Conservation (phyloP, 2,888 invertebrate species). For the Pinctada fucata region DNA sequence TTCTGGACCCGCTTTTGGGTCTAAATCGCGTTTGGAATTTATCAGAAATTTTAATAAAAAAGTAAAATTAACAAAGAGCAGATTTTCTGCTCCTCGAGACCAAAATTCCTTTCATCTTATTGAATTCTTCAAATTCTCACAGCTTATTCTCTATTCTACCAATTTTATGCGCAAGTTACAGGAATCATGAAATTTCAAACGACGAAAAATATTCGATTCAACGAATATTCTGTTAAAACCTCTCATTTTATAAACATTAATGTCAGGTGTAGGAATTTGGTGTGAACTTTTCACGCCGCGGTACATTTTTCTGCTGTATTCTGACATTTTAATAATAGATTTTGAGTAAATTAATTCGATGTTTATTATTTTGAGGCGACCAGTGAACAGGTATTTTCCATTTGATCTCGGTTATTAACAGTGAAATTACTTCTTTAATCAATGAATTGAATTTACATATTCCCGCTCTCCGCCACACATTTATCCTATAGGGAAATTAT, state of each 20-base stretch:
- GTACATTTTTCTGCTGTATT: neutral
- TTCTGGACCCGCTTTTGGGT: too few species aligned
- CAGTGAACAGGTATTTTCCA: neutral
- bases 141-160: too few species aligned
- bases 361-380: neutral
- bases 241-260: neutral
- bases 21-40: too few species aligned
- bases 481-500: too few species aligned
- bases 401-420: neutral
- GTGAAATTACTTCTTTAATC: neutral
- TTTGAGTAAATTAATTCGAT: neutral
- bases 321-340: conserved; percentile 1
- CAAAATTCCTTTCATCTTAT: too few species aligned
- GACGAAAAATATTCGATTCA: neutral
- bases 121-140: too few species aligned
- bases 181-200: too few species aligned
- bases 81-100: too few species aligned
- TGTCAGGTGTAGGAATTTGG: neutral
- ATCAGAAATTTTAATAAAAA: too few species aligned
- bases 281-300: neutral
- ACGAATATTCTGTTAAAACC: neutral
- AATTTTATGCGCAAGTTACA: too few species aligned
- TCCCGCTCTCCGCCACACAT: too few species aligned
- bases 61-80: too few species aligned
- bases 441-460: neutral